Conservation (phyloP, 30 jellyfish, hydroid and myxozoan species). For the Aurelia coerulea region DNA sequence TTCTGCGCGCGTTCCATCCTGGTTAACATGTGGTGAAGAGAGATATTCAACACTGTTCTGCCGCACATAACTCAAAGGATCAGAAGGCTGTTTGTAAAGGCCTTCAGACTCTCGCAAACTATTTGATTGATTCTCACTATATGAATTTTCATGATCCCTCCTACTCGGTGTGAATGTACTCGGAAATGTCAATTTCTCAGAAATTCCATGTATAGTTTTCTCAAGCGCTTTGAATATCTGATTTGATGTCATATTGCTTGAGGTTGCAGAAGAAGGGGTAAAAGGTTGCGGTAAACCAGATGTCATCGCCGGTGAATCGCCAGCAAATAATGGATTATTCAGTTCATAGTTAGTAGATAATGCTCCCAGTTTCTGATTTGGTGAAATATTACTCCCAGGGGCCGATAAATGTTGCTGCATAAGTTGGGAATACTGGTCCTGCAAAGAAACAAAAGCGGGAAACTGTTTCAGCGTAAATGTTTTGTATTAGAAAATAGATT, state of each 20-base stretch:
- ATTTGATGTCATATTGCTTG: background rate
- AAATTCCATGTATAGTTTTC: constrained; percentile 35
- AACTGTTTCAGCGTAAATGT: no score
- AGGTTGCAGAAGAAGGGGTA: background rate
- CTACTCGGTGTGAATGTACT: background rate
- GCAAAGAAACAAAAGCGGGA: background rate
- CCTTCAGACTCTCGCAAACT: background rate
- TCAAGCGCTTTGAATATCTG: constrained; percentile 53
- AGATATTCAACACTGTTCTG: background rate
- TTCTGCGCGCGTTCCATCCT: background rate
- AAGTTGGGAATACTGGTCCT: constrained; percentile 46
- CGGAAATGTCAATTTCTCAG: constrained; percentile 68
- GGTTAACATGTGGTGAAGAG: background rate
- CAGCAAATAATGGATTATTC: background rate
- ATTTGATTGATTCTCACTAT: no score
- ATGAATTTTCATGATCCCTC: no score
- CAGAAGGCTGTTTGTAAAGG: background rate
- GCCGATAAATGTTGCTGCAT: constrained; percentile 13
- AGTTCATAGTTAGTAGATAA: background rate
- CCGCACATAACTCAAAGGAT: no score
- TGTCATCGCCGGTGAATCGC: background rate
- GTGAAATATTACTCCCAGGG: background rate
- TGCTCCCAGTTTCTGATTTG: background rate
- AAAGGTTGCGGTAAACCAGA: background rate
- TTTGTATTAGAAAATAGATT: no score